Percentiles rank a stretch among this genome's conserved stretches.
Evolutionary conservation across 2,113 vertebrate species (phyloP).

Genomic region (Poeciliopsis turrubarensis): DNA sequence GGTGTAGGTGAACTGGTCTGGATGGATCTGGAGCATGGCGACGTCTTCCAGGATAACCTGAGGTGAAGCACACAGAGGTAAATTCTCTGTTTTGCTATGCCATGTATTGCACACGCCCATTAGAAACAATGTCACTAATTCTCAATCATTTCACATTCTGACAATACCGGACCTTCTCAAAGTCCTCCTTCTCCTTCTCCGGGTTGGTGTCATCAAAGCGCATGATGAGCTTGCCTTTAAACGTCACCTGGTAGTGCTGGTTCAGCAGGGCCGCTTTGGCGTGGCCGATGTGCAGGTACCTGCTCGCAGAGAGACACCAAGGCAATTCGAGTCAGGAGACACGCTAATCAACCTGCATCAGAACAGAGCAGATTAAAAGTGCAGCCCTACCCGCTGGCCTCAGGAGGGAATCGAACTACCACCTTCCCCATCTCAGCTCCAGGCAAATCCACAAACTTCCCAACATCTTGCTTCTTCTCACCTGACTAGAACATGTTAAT

Average conservation of each 20-base stretch:
- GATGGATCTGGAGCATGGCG: slow-evolving; percentile 94
- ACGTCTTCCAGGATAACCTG: slow-evolving; percentile 98
- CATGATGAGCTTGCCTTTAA: slow-evolving; percentile 99
- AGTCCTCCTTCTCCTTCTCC: slow-evolving; percentile 99
- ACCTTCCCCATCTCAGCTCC: slow-evolving; percentile 97
- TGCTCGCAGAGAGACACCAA: slow-evolving; percentile 53
- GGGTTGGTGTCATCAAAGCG: slow-evolving; percentile 99
- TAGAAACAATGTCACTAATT: not conserved
- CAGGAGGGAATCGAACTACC: slow-evolving; percentile 96
- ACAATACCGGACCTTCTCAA: slow-evolving; percentile 89
- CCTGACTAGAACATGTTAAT: slow-evolving; percentile 76
- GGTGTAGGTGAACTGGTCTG: slow-evolving; percentile 97
- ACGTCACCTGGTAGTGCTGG: slow-evolving; percentile 97
- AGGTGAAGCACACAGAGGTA: not conserved
- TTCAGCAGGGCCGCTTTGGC: slow-evolving; percentile 98
- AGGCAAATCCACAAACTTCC: slow-evolving; percentile 96
- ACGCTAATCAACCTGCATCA: not conserved
- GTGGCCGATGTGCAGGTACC: slow-evolving; percentile 97
- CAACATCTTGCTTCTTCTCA: slow-evolving; percentile 92
- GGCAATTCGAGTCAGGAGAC: accelerated
- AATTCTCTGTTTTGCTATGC: no score
- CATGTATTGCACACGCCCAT: not conserved
- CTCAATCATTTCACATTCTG: not conserved
- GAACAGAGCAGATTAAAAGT: not conserved
- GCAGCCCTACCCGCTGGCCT: slow-evolving; percentile 90